Evolutionary conservation across 2,113 vertebrate species (phyloP).

Genomic region (Lepidothrix coronata): DNA sequence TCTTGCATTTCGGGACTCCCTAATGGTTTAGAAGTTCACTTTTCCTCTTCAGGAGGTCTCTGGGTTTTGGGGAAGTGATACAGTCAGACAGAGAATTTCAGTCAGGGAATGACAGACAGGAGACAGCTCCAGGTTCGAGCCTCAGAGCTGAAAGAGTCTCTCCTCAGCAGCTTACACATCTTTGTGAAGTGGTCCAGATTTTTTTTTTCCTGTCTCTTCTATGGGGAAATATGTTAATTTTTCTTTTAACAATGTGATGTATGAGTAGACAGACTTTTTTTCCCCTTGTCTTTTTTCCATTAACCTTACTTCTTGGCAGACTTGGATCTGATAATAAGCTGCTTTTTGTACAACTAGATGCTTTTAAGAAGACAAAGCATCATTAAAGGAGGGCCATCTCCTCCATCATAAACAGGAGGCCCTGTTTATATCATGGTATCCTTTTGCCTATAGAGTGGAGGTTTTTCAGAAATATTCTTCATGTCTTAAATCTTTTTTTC

Average conservation of each 20-base stretch:
- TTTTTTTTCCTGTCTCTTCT: not conserved
- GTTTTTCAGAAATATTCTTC: not conserved
- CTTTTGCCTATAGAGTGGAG: not conserved
- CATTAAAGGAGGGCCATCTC: rapidly evolving
- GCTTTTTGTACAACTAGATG: not conserved
- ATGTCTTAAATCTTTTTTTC: not conserved
- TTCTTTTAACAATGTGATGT: not conserved
- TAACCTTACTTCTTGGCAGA: not conserved
- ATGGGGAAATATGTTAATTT: rapidly evolving
- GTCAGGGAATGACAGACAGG: not conserved
- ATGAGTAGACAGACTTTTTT: not conserved
- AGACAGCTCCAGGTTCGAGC: not conserved
- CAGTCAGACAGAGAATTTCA: not conserved
- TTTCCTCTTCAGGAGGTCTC: too few relatives aligned
- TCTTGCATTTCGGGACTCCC: too few relatives aligned
- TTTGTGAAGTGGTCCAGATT: not conserved
- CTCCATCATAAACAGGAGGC: too few relatives aligned
- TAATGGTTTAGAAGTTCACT: too few relatives aligned
- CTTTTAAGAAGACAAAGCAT: not conserved
- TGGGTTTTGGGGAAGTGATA: too few relatives aligned
- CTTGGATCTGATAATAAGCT: not conserved
- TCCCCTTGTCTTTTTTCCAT: not conserved
- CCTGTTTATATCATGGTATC: not conserved
- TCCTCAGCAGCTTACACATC: not conserved
- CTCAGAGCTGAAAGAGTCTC: not conserved